A percentile compares a stretch with the other conserved stretches of the same genome.
Evolutionary conservation across 92 coral and sea anemone species (phyloP).

Genomic region (Metridium senile): DNA sequence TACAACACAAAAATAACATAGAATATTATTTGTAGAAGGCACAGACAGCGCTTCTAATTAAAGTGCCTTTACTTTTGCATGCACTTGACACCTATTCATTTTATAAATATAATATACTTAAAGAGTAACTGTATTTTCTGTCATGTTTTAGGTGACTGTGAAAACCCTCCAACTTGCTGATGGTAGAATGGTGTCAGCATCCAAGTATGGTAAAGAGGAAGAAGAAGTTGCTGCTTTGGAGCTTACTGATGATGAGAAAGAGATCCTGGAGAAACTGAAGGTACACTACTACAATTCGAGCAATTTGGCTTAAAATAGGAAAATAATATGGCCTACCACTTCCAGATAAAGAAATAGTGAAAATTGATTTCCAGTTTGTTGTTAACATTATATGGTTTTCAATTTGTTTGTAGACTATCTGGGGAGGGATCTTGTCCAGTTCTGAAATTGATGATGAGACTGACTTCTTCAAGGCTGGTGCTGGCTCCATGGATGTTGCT

Average conservation of each 20-base stretch:
- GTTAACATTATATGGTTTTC: too few species aligned
- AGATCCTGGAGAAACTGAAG: conserved; percentile 74
- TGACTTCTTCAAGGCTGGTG: conserved; percentile 98
- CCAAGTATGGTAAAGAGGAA: conserved; percentile 90
- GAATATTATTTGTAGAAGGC: too few species aligned
- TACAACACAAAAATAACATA: too few species aligned
- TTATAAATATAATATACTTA: too few species aligned
- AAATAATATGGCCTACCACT: too few species aligned
- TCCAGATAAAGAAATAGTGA: too few species aligned
- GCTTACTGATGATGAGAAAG: conserved; percentile 90
- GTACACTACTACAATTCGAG: conserved; percentile 10
- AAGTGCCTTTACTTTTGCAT: not conserved
- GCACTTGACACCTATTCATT: not conserved
- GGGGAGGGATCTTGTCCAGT: conserved; percentile 90
- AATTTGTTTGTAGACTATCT: conserved; percentile 57
- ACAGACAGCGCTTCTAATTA: too few species aligned
- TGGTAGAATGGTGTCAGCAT: conserved; percentile 96
- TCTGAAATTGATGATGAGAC: conserved; percentile 83
- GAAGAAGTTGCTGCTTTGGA: conserved; percentile 85
- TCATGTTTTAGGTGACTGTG: conserved; percentile 72
- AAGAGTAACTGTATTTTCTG: not conserved
- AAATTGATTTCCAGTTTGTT: too few species aligned
- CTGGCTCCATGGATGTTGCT: conserved; percentile 99
- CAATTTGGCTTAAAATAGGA: too few species aligned
- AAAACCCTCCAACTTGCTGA: conserved; percentile 85